Conservation (phyloP, 2,888 invertebrate species). For the Anthrax anthrax region DNA sequence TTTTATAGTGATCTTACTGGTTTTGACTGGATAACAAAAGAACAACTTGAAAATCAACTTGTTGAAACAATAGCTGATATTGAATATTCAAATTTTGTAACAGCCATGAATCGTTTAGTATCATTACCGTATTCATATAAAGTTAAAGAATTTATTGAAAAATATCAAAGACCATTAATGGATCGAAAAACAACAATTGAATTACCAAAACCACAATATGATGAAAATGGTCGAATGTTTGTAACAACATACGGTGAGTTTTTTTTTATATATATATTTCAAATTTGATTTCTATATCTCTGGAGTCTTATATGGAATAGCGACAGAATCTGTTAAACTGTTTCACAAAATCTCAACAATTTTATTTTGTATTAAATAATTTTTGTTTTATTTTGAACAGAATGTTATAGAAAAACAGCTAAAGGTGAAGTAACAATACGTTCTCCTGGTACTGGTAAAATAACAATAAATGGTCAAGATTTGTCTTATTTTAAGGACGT, state of each 20-base stretch:
- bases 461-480: constrained; percentile 66
- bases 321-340: neutral
- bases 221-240: constrained; percentile 54
- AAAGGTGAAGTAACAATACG: constrained; percentile 65
- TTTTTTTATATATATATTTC: neutral
- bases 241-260: constrained; percentile 50
- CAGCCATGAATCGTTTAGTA: constrained; percentile 54
- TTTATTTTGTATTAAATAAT: no score
- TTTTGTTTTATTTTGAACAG: constrained; percentile 25
- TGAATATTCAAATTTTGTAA: constrained; percentile 58
- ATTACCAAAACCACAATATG: constrained; percentile 53
- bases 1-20: constrained; percentile 39
- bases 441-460: constrained; percentile 68
- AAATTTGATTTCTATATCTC: neutral
- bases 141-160: constrained; percentile 56
- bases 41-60: constrained; percentile 46
- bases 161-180: constrained; percentile 47
- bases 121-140: constrained; percentile 57
- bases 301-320: neutral
- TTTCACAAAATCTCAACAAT: constrained; percentile 2
- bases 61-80: constrained; percentile 52
- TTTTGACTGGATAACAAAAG: constrained; percentile 51
- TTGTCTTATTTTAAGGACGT: constrained; percentile 59
- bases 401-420: constrained; percentile 56
- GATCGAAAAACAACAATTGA: constrained; percentile 43